Percentiles rank a stretch among this genome's conserved stretches.
These are phyloP conservation scores for Dermochelys coriacea DNA, from an alignment of 2,797 vertebrate genomes.

Conservation along the genomic window DNA sequence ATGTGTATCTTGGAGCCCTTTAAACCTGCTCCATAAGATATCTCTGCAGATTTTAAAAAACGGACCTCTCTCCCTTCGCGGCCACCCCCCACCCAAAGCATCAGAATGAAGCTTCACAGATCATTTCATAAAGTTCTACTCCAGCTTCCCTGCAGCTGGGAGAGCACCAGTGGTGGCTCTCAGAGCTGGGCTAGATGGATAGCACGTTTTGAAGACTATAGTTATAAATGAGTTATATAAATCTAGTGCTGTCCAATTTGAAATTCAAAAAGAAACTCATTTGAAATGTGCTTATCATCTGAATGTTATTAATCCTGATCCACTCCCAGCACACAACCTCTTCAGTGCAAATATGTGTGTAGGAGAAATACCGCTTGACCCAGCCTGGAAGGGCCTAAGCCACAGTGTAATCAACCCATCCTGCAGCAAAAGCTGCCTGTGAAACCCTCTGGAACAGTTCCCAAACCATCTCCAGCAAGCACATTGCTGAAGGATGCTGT, in stretches of 20 bases:
- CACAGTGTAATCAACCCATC: conserved; percentile 79
- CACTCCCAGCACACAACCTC: rapidly evolving
- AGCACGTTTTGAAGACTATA: rapidly evolving
- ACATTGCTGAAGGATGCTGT: conserved; percentile 85
- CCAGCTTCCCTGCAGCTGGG: rapidly evolving
- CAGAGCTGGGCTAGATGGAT: rapidly evolving
- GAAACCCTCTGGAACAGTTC: conserved; percentile 82
- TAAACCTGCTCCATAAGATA: too few species aligned
- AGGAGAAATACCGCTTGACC: neutral
- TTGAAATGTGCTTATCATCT: rapidly evolving
- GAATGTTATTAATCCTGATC: rapidly evolving
- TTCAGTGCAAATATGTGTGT: rapidly evolving
- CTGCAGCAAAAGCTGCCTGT: conserved; percentile 81
- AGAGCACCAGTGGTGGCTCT: neutral
- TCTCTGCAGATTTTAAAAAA: too few species aligned
- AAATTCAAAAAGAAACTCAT: neutral
- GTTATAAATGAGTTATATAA: neutral
- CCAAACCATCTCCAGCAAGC: conserved; percentile 79
- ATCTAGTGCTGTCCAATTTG: rapidly evolving
- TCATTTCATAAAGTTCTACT: rapidly evolving
- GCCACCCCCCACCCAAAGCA: neutral
- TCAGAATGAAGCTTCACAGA: rapidly evolving
- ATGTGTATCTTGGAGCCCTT: neutral
- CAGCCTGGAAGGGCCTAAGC: conserved; percentile 38
- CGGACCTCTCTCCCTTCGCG: too few species aligned